Evolutionary conservation across 2,113 vertebrate species (phyloP).

Genomic region (Sinocyclocheilus anshuiensis): DNA sequence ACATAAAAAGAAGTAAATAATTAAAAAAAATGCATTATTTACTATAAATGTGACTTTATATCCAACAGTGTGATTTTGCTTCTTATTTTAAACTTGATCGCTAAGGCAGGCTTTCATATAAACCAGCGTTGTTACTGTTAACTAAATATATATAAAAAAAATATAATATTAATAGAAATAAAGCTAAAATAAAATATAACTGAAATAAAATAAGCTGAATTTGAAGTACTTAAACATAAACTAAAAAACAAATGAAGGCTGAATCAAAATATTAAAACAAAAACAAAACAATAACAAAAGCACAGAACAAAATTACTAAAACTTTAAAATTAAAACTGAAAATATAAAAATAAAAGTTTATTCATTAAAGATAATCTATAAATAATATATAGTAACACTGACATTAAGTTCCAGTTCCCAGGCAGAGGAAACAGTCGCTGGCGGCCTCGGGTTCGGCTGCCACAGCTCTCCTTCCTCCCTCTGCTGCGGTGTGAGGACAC

Average conservation of each 20-base stretch:
- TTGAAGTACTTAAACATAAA: background rate
- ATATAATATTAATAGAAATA: background rate
- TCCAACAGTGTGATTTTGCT: background rate
- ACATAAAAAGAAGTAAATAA: too few species aligned
- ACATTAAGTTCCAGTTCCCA: background rate
- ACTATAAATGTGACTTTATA: background rate
- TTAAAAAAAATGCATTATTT: background rate
- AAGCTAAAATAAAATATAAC: background rate
- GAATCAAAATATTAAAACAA: background rate
- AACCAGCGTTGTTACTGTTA: background rate
- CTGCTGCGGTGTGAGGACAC: constrained; percentile 6
- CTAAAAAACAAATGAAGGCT: too few species aligned
- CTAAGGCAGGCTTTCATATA: background rate
- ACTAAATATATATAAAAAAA: background rate
- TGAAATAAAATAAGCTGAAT: background rate
- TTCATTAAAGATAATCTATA: background rate
- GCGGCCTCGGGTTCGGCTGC: constrained; percentile 51
- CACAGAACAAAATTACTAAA: background rate
- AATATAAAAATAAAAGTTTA: background rate
- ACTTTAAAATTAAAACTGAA: background rate
- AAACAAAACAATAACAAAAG: background rate
- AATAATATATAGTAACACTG: background rate
- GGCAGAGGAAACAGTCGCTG: constrained; percentile 60
- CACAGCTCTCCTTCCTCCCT: background rate
- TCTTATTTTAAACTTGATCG: background rate